phyloP scores from a whole-genome alignment of 2,113 vertebrate genomes.

The Girardinichthys multiradiatus region DNA sequence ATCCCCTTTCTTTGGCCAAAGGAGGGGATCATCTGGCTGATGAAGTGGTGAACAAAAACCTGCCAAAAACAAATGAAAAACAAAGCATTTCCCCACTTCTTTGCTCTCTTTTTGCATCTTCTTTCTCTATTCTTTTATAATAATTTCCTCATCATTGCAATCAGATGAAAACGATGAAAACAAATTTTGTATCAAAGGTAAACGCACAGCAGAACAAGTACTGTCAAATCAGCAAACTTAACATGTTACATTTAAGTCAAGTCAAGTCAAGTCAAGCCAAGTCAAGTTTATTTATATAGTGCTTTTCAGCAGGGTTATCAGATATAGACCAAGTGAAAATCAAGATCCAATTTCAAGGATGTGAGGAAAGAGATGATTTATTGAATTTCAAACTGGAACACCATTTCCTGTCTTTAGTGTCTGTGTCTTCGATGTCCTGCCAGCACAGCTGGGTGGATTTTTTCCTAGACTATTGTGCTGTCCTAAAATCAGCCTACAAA shows the following conservation, averaged over 20 bases:
- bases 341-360: not conserved
- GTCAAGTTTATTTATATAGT: too few relatives aligned
- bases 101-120: constrained; percentile 17
- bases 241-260: constrained; percentile 14
- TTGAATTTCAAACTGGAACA: constrained; percentile 6
- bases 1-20: constrained; percentile 36
- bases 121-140: constrained; percentile 18
- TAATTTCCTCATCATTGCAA: constrained; percentile 57
- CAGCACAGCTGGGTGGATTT: constrained; percentile 54
- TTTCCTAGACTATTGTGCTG: not conserved
- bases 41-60: constrained; percentile 31
- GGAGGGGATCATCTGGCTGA: constrained; percentile 36
- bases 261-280: too few relatives aligned
- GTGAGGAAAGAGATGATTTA: constrained; percentile 1
- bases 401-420: constrained; percentile 9
- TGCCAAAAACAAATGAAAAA: constrained; percentile 30
- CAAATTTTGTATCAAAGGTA: constrained; percentile 4
- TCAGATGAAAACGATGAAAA: constrained; percentile 52
- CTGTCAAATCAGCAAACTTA: constrained; percentile 22
- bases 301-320: not conserved
- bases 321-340: too few relatives aligned
- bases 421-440: constrained; percentile 16
- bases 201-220: constrained; percentile 35
- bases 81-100: constrained; percentile 1
- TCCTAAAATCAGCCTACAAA: too few relatives aligned